Conservation (phyloP, 2,888 invertebrate species). For the Ornithoptera priamus region DNA sequence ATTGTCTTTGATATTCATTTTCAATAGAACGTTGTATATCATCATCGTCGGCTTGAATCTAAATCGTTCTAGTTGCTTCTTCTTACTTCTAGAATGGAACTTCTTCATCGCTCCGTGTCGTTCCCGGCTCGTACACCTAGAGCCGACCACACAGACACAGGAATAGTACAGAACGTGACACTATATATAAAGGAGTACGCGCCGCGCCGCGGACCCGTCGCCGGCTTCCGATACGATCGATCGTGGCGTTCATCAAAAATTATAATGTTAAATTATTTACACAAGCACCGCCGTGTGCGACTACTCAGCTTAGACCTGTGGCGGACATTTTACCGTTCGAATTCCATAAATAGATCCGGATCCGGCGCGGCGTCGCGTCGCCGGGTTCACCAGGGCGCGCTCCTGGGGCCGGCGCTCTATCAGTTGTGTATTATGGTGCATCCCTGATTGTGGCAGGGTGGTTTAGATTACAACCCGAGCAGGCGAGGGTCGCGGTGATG, state of each 20-base stretch:
- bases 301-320: conserved; percentile 38
- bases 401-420: conserved; percentile 30
- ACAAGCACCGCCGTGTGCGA: conserved; percentile 31
- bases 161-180: too few relatives aligned
- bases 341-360: conserved; percentile 32
- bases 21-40: too few relatives aligned
- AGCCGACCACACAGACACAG: too few relatives aligned
- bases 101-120: too few relatives aligned
- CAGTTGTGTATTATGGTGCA: conserved; percentile 4
- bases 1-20: too few relatives aligned
- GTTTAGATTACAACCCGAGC: conserved; percentile 42
- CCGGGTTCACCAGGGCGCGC: conserved; percentile 35
- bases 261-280: conserved; percentile 38
- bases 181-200: too few relatives aligned
- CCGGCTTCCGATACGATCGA: conserved; percentile 26
- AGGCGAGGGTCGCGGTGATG: conserved; percentile 35
- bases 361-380: conserved; percentile 26
- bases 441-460: conserved; percentile 35
- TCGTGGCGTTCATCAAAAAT: conserved; percentile 32
- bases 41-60: too few relatives aligned
- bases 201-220: conserved; percentile 6
- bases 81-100: too few relatives aligned
- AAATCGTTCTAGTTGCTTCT: too few relatives aligned
- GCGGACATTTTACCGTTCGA: conserved; percentile 32
- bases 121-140: too few relatives aligned